Percentiles rank a stretch among this genome's conserved stretches.
These are phyloP conservation scores for Cylas formicarius DNA, from an alignment of 1,140 invertebrate species.

Conservation along the genomic window DNA sequence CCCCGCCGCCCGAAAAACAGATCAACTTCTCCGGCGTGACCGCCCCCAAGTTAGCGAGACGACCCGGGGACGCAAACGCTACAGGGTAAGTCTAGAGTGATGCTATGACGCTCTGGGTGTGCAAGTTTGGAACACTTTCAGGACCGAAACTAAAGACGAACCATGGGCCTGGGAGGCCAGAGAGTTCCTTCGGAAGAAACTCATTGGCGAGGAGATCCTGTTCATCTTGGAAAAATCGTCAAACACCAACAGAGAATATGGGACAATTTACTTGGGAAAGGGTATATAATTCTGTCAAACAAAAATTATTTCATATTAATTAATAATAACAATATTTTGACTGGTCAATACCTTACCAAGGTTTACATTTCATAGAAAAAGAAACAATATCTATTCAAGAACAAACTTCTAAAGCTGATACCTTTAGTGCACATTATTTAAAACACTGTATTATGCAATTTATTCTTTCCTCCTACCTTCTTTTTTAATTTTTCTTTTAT, in stretches of 20 bases:
- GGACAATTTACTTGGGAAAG: slow-evolving; percentile 78
- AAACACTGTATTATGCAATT: too few relatives aligned
- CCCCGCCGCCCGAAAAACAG: slow-evolving; percentile 84
- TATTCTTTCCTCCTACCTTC: too few relatives aligned
- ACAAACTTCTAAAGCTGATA: too few relatives aligned
- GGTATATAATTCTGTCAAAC: too few relatives aligned
- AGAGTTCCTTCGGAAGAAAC: slow-evolving; percentile 86
- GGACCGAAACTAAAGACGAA: slow-evolving; percentile 70
- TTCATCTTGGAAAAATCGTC: slow-evolving; percentile 68
- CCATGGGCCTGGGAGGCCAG: slow-evolving; percentile 94
- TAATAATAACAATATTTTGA: too few relatives aligned
- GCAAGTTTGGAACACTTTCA: slow-evolving; percentile 13
- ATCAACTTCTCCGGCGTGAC: slow-evolving; percentile 83
- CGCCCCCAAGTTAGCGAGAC: slow-evolving; percentile 84
- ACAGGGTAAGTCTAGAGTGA: slow-evolving; percentile 42
- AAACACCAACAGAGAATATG: slow-evolving; percentile 78
- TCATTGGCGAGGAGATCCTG: slow-evolving; percentile 82
- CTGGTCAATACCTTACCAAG: too few relatives aligned
- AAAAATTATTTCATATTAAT: too few relatives aligned
- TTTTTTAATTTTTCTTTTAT: too few relatives aligned
- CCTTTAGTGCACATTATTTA: too few relatives aligned
- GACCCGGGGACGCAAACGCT: slow-evolving; percentile 46
- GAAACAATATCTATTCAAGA: too few relatives aligned
- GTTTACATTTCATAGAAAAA: too few relatives aligned
- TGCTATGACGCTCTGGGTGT: slow-evolving; percentile 12